These are phyloP conservation scores for Cantharis rufa DNA, from an alignment of 2,888 invertebrate genomes.

Conservation along the genomic window DNA sequence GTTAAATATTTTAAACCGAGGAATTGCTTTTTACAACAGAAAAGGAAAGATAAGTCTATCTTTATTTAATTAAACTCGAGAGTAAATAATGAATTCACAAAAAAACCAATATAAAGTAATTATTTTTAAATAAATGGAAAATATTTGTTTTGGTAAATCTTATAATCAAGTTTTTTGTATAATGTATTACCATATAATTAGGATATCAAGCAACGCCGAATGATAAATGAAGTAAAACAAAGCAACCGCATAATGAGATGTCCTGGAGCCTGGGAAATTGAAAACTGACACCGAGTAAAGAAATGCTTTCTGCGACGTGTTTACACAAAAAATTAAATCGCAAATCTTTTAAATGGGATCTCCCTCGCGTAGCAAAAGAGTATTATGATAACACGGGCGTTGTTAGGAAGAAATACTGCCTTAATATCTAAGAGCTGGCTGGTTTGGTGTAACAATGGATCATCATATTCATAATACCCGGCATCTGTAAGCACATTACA, in stretches of 20 bases:
- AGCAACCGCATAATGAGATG: conserved; percentile 35
- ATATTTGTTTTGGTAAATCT: background rate
- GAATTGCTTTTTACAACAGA: background rate
- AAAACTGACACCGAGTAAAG: conserved; percentile 42
- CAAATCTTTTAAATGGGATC: conserved; percentile 51
- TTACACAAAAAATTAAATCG: conserved; percentile 50
- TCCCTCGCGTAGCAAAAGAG: conserved; percentile 40
- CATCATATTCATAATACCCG: conserved; percentile 44
- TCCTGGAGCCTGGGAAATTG: conserved; percentile 38
- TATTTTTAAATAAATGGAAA: background rate
- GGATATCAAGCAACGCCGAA: conserved; percentile 40
- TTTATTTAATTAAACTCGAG: background rate
- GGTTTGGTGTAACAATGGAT: conserved; percentile 46
- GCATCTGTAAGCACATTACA: conserved; percentile 45
- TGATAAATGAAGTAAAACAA: conserved; percentile 34
- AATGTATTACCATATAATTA: conserved; percentile 37
- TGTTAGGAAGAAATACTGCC: conserved; percentile 46
- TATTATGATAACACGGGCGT: conserved; percentile 47
- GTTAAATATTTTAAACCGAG: background rate
- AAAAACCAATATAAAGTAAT: background rate
- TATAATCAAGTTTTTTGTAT: conserved; percentile 30
- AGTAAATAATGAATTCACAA: background rate
- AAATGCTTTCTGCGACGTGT: conserved; percentile 39
- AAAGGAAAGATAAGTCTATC: background rate
- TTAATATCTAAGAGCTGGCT: conserved; percentile 46